Evolutionary conservation across 2,888 invertebrate genomes (phyloP).

Genomic region (Hydriomena furcata): DNA sequence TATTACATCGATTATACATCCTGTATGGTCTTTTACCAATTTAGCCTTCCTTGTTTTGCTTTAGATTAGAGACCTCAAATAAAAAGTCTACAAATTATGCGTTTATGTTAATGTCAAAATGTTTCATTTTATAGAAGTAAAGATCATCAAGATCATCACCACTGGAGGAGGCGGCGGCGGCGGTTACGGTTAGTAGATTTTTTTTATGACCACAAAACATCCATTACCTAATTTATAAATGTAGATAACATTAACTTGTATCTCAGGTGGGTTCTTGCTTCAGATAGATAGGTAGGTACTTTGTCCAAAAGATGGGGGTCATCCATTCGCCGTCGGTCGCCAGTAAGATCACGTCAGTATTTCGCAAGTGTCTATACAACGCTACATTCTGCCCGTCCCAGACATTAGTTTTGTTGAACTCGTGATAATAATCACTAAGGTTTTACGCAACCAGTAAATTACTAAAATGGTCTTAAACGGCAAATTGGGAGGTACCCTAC

Average conservation of each 20-base stretch:
- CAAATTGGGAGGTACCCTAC: conserved; percentile 25
- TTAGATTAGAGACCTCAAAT: too few species aligned
- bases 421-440: conserved; percentile 25
- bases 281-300: too few species aligned
- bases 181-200: conserved; percentile 47
- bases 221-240: too few species aligned
- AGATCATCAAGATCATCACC: conserved; percentile 67
- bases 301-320: conserved; percentile 37
- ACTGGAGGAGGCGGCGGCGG: conserved; percentile 60
- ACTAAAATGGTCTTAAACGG: conserved; percentile 28
- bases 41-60: too few species aligned
- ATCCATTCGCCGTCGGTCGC: conserved; percentile 42
- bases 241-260: too few species aligned
- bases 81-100: too few species aligned
- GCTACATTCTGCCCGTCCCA: conserved; percentile 23
- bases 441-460: conserved; percentile 33
- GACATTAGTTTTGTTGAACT: conserved; percentile 25
- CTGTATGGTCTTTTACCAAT: too few species aligned
- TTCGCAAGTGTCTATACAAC: conserved; percentile 41
- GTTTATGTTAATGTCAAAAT: background rate
- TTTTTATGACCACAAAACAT: too few species aligned
- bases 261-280: too few species aligned
- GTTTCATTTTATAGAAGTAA: conserved; percentile 53
- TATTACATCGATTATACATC: too few species aligned
- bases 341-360: conserved; percentile 36